Evolutionary conservation across 2,888 invertebrate species (phyloP).

Genomic region (Pseudolycoriella hygida): DNA sequence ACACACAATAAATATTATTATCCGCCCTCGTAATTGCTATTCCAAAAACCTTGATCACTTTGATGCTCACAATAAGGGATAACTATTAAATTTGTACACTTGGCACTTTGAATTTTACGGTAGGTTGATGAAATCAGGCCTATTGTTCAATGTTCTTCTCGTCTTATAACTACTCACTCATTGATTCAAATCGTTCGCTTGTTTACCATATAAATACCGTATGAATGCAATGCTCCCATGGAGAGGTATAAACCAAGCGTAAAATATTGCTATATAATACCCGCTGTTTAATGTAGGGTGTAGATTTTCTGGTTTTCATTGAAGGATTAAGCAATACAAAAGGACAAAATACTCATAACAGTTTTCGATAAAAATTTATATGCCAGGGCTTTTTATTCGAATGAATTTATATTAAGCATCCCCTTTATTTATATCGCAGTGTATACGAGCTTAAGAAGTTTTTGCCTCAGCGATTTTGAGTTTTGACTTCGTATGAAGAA

Average conservation of each 20-base stretch:
- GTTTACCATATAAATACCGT: background rate
- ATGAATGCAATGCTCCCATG: background rate
- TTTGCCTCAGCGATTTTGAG: slow-evolving; percentile 2
- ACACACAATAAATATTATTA: background rate
- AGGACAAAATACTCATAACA: slow-evolving; percentile 3
- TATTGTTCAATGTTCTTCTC: background rate
- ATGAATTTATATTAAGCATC: slow-evolving; percentile 1
- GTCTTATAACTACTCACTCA: background rate
- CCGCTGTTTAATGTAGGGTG: slow-evolving; percentile 3
- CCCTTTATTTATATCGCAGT: background rate
- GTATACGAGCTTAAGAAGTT: slow-evolving; percentile 1
- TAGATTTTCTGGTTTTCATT: slow-evolving; percentile 4
- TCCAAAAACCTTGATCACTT: slow-evolving; percentile 3
- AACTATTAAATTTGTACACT: slow-evolving; percentile 6
- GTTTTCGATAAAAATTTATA: background rate
- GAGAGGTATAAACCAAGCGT: slow-evolving; percentile 4
- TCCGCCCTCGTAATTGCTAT: slow-evolving; percentile 1
- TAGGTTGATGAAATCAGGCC: slow-evolving; percentile 3
- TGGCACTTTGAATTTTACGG: slow-evolving; percentile 3
- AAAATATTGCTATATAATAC: slow-evolving; percentile 4
- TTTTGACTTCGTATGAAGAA: slow-evolving; percentile 3
- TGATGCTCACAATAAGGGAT: slow-evolving; percentile 4
- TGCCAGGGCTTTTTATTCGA: background rate
- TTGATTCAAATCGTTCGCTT: background rate
- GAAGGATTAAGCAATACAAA: slow-evolving; percentile 4